Conservation (phyloP, 2,113 vertebrate genomes). For the Morone saxatilis region DNA sequence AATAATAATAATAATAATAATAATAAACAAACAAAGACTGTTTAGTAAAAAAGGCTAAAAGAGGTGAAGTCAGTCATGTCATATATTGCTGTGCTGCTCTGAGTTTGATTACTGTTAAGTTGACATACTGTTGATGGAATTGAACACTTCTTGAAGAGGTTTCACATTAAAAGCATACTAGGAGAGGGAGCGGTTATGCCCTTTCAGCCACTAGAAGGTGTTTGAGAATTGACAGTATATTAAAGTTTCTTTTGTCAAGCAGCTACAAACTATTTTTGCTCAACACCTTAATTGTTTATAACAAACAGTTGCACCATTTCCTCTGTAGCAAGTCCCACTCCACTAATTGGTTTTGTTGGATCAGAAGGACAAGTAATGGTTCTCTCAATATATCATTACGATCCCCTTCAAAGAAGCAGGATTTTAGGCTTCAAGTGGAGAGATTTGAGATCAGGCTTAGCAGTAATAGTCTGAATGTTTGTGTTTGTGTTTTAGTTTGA, state of each 20-base stretch:
- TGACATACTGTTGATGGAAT: not conserved
- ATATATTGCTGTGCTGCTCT: not conserved
- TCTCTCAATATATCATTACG: not conserved
- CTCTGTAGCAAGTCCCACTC: not conserved
- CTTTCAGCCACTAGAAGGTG: not conserved
- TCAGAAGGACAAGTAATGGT: not conserved
- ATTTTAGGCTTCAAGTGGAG: not conserved
- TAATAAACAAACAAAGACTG: not conserved
- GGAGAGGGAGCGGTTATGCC: not conserved
- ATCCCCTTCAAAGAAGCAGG: not conserved
- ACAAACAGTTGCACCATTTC: not conserved
- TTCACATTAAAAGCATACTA: not conserved
- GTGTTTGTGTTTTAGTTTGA: conserved; percentile 8
- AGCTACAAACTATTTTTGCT: not conserved
- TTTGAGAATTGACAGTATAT: not conserved
- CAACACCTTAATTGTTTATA: not conserved
- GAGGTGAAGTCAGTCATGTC: not conserved
- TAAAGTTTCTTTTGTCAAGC: not conserved
- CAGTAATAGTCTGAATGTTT: conserved; percentile 7
- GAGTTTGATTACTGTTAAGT: not conserved
- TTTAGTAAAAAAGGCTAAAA: not conserved
- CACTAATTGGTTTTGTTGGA: conserved; percentile 8
- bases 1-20: no score
- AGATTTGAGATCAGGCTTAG: conserved; percentile 14
- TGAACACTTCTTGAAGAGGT: not conserved